These are phyloP conservation scores for Mus spicilegus DNA, from an alignment of 2,113 vertebrate genomes.

Conservation along the genomic window DNA sequence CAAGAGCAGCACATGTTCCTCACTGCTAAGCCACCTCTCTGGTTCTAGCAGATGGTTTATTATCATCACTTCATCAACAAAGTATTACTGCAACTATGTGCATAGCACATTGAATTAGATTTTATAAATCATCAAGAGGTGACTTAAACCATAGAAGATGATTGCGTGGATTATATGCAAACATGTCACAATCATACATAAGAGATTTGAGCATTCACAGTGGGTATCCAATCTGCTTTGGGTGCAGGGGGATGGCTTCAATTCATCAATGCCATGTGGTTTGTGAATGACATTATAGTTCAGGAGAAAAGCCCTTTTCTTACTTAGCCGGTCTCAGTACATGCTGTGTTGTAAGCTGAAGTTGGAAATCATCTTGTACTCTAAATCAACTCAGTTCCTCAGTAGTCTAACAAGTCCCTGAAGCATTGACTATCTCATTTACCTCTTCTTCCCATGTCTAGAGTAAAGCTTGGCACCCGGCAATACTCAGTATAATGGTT, in stretches of 20 bases:
- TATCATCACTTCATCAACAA: not conserved
- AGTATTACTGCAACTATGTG: not conserved
- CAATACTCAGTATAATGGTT: not conserved
- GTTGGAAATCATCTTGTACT: not conserved
- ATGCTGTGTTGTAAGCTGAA: not conserved
- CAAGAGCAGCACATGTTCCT: not conserved
- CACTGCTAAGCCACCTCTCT: not conserved
- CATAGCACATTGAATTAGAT: not conserved
- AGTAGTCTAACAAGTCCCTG: not conserved
- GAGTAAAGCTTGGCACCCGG: not conserved
- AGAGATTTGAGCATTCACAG: not conserved
- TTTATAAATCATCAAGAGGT: not conserved
- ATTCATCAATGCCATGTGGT: not conserved
- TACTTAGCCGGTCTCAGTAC: not conserved
- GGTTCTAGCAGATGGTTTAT: no score
- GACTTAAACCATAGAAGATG: not conserved
- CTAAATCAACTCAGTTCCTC: not conserved
- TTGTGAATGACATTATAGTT: not conserved
- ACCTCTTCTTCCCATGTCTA: not conserved
- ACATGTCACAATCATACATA: not conserved
- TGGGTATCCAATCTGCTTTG: not conserved
- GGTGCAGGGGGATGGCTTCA: no score
- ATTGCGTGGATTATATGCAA: not conserved
- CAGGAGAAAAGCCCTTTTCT: not conserved
- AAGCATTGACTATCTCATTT: not conserved